Evolutionary conservation across 1,140 invertebrate genomes (phyloP).

Genomic region (Drosophila orena): DNA sequence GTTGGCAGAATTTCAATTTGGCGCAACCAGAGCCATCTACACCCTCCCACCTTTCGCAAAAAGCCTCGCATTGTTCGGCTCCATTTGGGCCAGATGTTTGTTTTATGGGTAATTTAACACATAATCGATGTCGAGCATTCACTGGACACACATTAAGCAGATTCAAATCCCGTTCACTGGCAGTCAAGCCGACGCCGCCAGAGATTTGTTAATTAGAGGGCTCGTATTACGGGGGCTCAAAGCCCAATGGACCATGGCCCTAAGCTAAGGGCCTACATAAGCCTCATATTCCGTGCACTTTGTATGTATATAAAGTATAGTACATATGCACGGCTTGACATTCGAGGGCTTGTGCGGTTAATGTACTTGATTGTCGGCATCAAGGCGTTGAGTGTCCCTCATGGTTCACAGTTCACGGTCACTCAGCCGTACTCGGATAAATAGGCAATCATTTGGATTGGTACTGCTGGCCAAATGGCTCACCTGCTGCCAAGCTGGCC

Average conservation of each 20-base stretch:
- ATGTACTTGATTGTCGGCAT: slow-evolving; percentile 31
- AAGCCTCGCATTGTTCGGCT: slow-evolving; percentile 41
- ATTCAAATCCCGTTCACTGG: slow-evolving; percentile 68
- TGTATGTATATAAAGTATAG: background rate
- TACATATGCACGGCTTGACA: slow-evolving; percentile 6
- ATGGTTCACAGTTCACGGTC: slow-evolving; percentile 37
- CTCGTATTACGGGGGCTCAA: slow-evolving; percentile 44
- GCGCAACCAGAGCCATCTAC: slow-evolving; percentile 14
- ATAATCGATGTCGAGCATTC: slow-evolving; percentile 63
- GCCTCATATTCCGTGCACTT: slow-evolving; percentile 10
- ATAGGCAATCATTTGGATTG: slow-evolving; percentile 50
- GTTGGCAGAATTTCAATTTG: slow-evolving; percentile 19
- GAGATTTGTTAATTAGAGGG: slow-evolving; percentile 66
- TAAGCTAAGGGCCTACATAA: slow-evolving; percentile 29
- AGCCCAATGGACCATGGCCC: slow-evolving; percentile 22
- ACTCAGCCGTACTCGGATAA: slow-evolving; percentile 21
- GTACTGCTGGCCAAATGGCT: background rate
- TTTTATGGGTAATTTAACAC: slow-evolving; percentile 76
- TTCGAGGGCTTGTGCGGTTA: slow-evolving; percentile 7
- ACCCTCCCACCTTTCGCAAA: slow-evolving; percentile 15
- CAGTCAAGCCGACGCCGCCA: slow-evolving; percentile 47
- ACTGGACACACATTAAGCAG: slow-evolving; percentile 46
- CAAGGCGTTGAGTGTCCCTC: slow-evolving; percentile 25
- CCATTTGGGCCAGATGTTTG: slow-evolving; percentile 55
- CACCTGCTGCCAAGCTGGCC: slow-evolving; percentile 16